These are phyloP conservation scores for Avahi laniger DNA, from an alignment of 2,797 vertebrate genomes.

Conservation along the genomic window DNA sequence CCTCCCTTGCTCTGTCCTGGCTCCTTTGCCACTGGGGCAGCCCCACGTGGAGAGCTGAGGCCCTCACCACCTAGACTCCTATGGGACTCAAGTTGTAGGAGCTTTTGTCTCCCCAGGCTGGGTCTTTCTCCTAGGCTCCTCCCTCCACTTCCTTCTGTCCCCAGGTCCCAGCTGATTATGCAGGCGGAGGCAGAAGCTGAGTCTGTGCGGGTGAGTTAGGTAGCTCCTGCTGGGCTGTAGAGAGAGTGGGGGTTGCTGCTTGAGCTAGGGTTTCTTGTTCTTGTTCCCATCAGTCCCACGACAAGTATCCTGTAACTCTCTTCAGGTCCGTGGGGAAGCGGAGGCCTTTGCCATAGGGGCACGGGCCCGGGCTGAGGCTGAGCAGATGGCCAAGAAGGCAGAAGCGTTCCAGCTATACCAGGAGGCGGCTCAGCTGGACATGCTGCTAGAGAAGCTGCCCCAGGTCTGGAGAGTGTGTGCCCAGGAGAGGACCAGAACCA, in stretches of 20 bases:
- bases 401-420: slow-evolving; percentile 94
- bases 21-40: rapidly evolving
- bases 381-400: slow-evolving; percentile 95
- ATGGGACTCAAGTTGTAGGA: not conserved
- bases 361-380: slow-evolving; percentile 92
- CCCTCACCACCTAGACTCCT: not conserved
- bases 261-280: not conserved
- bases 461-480: slow-evolving; percentile 83
- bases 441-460: slow-evolving; percentile 95
- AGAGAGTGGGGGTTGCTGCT: not conserved
- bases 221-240: not conserved
- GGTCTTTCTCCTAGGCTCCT: not conserved
- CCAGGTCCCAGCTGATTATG: slow-evolving; percentile 92
- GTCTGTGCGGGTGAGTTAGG: slow-evolving; percentile 89
- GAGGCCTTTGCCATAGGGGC: slow-evolving; percentile 92
- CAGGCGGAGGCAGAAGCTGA: slow-evolving; percentile 94
- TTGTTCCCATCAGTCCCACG: not conserved
- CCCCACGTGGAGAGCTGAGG: not conserved
- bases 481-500: not conserved
- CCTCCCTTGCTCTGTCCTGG: too few species aligned
- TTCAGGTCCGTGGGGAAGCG: slow-evolving; percentile 93
- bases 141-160: not conserved
- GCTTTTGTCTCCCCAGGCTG: too few species aligned
- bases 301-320: not conserved
- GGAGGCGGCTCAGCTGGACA: slow-evolving; percentile 95